Percentiles rank a stretch among this genome's conserved stretches.
These are phyloP conservation scores for Platynereis dumerilii DNA, from an alignment of 2,888 invertebrate species.

Conservation along the genomic window DNA sequence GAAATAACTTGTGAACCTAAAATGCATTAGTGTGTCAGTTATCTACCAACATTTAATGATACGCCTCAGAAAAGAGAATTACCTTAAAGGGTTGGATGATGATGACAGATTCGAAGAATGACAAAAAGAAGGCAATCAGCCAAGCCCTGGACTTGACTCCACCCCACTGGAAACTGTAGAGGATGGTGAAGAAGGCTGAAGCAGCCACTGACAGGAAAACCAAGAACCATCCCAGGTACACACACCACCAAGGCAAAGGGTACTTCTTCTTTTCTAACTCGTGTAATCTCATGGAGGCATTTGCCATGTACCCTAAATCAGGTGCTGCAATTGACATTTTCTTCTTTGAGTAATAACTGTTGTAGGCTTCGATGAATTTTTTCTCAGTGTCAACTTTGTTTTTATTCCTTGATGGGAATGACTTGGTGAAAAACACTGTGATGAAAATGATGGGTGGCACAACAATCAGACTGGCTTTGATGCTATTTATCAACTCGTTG, in stretches of 20 bases:
- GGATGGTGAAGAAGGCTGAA: conserved; percentile 9
- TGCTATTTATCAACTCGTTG: background rate
- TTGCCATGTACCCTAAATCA: no score
- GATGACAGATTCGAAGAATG: conserved; percentile 8
- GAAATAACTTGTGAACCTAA: no score
- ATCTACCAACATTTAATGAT: no score
- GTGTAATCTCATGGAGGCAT: no score
- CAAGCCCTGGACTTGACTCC: conserved; percentile 1
- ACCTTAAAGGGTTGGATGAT: conserved; percentile 1
- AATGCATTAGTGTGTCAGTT: no score
- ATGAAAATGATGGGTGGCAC: background rate
- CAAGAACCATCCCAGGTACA: background rate
- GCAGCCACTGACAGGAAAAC: background rate
- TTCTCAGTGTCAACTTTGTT: background rate
- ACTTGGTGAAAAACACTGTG: background rate
- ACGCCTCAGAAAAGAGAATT: background rate
- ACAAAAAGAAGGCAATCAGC: background rate
- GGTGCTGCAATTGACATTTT: no score
- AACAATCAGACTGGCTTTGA: background rate
- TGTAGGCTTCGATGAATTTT: background rate
- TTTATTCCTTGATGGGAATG: conserved; percentile 12
- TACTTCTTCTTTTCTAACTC: background rate
- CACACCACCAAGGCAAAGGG: background rate
- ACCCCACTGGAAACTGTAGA: conserved; percentile 7
- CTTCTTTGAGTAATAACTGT: background rate